These are phyloP conservation scores for Pontoporia blainvillei DNA, from an alignment of 2,113 vertebrate genomes.

Conservation along the genomic window DNA sequence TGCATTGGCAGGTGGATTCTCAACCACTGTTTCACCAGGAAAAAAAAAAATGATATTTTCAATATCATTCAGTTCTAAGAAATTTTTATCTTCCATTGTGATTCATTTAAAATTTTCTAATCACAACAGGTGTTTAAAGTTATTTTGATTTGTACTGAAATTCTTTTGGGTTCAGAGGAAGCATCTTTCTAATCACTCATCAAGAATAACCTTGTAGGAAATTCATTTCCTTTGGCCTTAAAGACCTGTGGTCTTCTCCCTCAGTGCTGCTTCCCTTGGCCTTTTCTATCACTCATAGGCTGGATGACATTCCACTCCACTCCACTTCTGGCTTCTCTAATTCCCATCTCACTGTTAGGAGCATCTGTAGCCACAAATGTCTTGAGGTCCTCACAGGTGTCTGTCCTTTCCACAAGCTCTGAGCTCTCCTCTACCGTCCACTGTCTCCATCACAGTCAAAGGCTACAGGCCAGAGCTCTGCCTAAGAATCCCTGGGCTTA, in stretches of 20 bases:
- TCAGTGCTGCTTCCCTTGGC: background rate
- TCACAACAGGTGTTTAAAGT: background rate
- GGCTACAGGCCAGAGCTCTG: background rate
- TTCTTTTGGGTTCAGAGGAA: background rate
- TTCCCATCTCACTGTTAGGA: background rate
- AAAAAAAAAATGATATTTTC: no score
- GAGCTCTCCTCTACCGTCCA: background rate
- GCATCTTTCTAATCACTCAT: background rate
- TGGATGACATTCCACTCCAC: background rate
- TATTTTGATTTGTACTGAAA: background rate
- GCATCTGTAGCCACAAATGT: background rate
- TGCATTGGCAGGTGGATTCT: no score
- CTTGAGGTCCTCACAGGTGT: background rate
- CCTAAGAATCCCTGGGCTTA: background rate
- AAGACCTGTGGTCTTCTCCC: background rate
- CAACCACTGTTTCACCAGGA: no score
- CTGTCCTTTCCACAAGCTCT: background rate
- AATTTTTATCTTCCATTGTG: background rate
- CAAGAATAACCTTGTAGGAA: background rate
- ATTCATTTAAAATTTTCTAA: background rate
- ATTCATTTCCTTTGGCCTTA: background rate
- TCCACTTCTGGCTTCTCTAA: background rate
- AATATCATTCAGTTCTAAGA: background rate
- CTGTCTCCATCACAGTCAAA: background rate
- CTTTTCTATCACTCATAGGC: background rate